A percentile compares a stretch with the other conserved stretches of the same genome.
These are phyloP conservation scores for Malthinus seriepunctatus DNA, from an alignment of 2,888 invertebrate genomes.

Conservation along the genomic window DNA sequence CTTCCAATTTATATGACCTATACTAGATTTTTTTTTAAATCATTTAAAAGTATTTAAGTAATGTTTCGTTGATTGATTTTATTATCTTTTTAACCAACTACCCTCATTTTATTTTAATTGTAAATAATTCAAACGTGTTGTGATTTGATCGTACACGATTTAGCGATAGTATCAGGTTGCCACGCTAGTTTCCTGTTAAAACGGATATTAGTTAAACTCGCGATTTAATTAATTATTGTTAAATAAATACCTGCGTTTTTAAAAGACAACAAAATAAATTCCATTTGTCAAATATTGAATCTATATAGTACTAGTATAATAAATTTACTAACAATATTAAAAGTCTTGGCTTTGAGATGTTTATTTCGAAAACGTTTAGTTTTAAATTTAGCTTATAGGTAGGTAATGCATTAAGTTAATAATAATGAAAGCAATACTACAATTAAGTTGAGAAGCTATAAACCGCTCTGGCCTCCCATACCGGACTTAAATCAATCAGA, in stretches of 20 bases:
- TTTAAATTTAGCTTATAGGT: not conserved
- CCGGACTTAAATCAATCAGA: slow-evolving; percentile 25
- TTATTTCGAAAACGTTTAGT: no score
- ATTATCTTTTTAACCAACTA: slow-evolving; percentile 13
- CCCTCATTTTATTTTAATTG: slow-evolving; percentile 12
- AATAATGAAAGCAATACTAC: slow-evolving; percentile 8
- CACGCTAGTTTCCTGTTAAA: slow-evolving; percentile 41
- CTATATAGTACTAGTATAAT: no score
- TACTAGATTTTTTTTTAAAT: no score
- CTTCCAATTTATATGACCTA: no score
- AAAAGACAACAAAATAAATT: not conserved
- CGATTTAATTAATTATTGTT: slow-evolving; percentile 14
- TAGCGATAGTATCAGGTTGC: slow-evolving; percentile 39
- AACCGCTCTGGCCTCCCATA: slow-evolving; percentile 13
- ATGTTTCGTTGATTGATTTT: slow-evolving; percentile 7
- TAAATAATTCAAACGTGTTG: slow-evolving; percentile 12
- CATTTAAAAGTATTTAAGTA: not conserved
- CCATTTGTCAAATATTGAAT: no score
- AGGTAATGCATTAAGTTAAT: not conserved
- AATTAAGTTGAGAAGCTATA: slow-evolving; percentile 16
- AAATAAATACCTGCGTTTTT: not conserved
- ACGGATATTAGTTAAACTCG: slow-evolving; percentile 44
- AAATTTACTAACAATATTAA: no score
- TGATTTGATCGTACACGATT: slow-evolving; percentile 13
- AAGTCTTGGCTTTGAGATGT: no score